Base-by-base conservation (phyloP, 2,888 invertebrate genomes). In the Leistus spinibarbis region DNA sequence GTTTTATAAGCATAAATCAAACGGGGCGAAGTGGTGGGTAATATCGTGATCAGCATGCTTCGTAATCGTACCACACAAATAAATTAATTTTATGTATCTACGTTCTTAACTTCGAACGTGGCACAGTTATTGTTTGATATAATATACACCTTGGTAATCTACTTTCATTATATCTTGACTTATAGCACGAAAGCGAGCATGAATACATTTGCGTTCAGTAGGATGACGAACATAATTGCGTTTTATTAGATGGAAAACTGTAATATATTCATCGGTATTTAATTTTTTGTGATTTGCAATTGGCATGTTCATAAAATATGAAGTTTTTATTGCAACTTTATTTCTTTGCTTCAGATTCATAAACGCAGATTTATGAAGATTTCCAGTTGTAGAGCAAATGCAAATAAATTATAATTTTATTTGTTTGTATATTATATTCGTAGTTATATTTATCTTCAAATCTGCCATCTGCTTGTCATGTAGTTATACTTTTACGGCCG, bases 11-110 rank as follows among this genome's bases (percentile, higher is more conserved):
- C 19, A 60, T 60, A 19, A 60, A 20, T 60, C 19, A 17, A 19
- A 60, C 16, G 20, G 60, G 60, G 40, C 40, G 40, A 40, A 40
- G 10, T 40, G 40, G 40, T 40, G 40, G 40, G 40, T 40, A 40
- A 40, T 60, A 22, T 60, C 60, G 60, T 60, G 60, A 60, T 60
- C 60, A 60, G 22, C 60, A 19, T 19, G 60, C 60, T 22, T 60
- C 69, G 54, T 63, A 63, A 16, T 20, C 64, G 64, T 54, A 71
- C 71, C 71, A 71, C 64, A 71, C 63, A 71, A 71, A 71, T 71
- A 63, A 71, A 71, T 71, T 71, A 71, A 64, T 71, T 71, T 71
- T 54, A 71, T 63, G 71, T 63, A 53, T 54, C 10, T 40, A 10
- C 40, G 40, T 40, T 40, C 10, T 40, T 40, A 27, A 40, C 40